Conservation (phyloP, 1,140 invertebrate species). For the Megalopta genalis region DNA sequence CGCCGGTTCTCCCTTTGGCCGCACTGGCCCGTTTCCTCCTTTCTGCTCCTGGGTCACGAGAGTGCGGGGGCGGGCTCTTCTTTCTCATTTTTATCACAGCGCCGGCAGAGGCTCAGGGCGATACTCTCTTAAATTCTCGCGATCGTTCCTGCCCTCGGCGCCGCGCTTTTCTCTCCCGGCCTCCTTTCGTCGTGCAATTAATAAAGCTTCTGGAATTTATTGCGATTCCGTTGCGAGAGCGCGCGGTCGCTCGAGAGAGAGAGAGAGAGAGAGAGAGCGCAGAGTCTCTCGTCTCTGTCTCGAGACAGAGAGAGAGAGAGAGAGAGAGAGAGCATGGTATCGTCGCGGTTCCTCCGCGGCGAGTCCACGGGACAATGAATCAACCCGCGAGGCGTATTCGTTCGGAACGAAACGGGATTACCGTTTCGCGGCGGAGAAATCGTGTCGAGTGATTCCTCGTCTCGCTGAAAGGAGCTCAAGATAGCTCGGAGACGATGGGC, state of each 20-base stretch:
- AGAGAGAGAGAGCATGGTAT: too few relatives aligned
- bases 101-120: conserved; percentile 36
- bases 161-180: not conserved
- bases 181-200: conserved; percentile 37
- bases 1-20: too few relatives aligned
- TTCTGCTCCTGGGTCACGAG: not conserved
- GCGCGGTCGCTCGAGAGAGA: not conserved
- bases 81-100: conserved; percentile 34
- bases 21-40: not conserved
- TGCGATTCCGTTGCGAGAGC: not conserved
- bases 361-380: not conserved
- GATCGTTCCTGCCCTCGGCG: conserved; percentile 29
- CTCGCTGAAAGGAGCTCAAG: too few relatives aligned
- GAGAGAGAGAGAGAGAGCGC: too few relatives aligned
- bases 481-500: too few relatives aligned
- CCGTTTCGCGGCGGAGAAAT: too few relatives aligned
- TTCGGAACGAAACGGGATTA: too few relatives aligned
- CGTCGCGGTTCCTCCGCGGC: not conserved
- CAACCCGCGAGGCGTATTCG: too few relatives aligned
- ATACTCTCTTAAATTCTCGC: conserved; percentile 56
- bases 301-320: too few relatives aligned
- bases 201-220: conserved; percentile 27
- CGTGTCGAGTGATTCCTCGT: too few relatives aligned
- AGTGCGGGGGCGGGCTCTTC: not conserved
- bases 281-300: too few relatives aligned